Evolutionary conservation across 2,797 vertebrate species (phyloP), one percentile per base, ranked within the genome.

Genomic region (Nothura maculosa): DNA sequence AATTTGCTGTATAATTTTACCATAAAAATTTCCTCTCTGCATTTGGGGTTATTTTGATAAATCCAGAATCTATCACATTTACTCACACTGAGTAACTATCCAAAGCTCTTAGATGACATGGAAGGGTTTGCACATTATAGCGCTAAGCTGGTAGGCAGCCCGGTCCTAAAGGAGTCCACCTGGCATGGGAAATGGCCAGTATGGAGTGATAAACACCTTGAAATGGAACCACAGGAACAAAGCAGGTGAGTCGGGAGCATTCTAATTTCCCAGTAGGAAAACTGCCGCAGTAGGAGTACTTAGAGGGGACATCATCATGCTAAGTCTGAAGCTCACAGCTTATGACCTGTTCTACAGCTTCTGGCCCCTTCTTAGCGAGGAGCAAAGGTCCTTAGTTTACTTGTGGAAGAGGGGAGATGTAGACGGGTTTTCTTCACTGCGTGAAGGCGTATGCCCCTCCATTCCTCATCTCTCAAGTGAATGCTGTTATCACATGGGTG

Each of bases 41-140:
- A 11, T 74, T 91, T 27, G 86, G 1, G 1, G 18, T 47, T 50
- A 25, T 27, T 88, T 91, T 76, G 45, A 30, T 42, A 22, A 47
- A 9, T 54, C 22, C 7, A 3, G 4, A 60, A 75, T 85, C 27
- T 83, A 19, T 57, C 21, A 34, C 25, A 13, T 60, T 81, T 69
- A 50, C 24, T 88, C 63, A 60, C 27, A 1, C 5, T 45, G 25
- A n/a, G 18, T 17, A 80, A n/a, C 8, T 84, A 22, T 79, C 24
- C 3, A 17, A 60, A 4, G 4, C 12, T 43, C 17, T 64, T 55
- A 47, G 27, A 57, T 64, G 43, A 20, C 24, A 36, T 0, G 0
- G 32, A 87, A 77, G 5, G 21, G 16, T 63, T 21, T 40, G 6
- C 27, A 24, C 36, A 15, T n/a, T 43, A 10, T 20, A 66, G 3